Percentiles rank a stretch among this genome's conserved stretches.
Evolutionary conservation across 2,888 invertebrate species (phyloP).

Genomic region (Lochmaea crataegi): DNA sequence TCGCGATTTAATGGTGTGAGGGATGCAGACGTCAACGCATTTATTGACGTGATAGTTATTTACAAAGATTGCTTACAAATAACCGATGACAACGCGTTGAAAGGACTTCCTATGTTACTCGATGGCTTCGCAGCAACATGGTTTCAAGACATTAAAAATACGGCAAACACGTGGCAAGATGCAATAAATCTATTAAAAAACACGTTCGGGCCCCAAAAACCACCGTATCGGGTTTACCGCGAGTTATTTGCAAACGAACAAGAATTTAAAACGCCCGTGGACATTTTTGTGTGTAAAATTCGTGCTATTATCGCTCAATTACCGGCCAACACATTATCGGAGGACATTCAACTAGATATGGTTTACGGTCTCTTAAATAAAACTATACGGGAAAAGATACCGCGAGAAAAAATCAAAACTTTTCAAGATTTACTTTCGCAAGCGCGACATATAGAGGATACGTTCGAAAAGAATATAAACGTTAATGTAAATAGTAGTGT

Average conservation of each 20-base stretch:
- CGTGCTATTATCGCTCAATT: constrained; percentile 27
- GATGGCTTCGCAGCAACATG: constrained; percentile 40
- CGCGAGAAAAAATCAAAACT: constrained; percentile 13
- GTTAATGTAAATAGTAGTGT: not conserved
- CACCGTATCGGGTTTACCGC: constrained; percentile 27
- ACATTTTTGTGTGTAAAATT: constrained; percentile 23
- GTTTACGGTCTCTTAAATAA: constrained; percentile 33
- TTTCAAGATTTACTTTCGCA: constrained; percentile 25
- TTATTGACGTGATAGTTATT: constrained; percentile 17
- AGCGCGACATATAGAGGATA: constrained; percentile 22
- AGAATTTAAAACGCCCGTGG: constrained; percentile 10
- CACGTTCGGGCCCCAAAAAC: constrained; percentile 42
- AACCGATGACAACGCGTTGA: no score
- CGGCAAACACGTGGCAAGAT: constrained; percentile 28
- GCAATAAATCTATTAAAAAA: constrained; percentile 25
- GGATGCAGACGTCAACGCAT: constrained; percentile 27
- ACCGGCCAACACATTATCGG: constrained; percentile 6
- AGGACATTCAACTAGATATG: constrained; percentile 34
- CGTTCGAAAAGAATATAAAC: constrained; percentile 5
- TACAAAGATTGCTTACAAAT: constrained; percentile 18
- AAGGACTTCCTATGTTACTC: constrained; percentile 36
- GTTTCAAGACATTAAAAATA: constrained; percentile 42
- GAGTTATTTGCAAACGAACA: constrained; percentile 38
- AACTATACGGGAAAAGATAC: constrained; percentile 30
- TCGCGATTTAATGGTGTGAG: constrained; percentile 23